Conservation (phyloP, 1,140 invertebrate genomes). For the Temnothorax nylanderi region DNA sequence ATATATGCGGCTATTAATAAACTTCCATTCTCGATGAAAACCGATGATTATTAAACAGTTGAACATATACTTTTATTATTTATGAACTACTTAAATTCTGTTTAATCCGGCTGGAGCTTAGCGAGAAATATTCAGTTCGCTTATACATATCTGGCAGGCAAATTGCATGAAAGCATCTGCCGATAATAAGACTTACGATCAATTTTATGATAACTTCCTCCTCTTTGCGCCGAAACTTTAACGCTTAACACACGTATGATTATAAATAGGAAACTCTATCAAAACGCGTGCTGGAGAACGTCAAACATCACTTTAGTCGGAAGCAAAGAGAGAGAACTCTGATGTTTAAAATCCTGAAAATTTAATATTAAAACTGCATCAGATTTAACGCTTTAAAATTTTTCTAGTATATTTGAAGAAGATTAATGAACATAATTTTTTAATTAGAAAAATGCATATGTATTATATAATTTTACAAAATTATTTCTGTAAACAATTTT, state of each 20-base stretch:
- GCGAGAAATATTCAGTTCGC: neutral
- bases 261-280: conserved; percentile 17
- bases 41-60: neutral
- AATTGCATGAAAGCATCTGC: neutral
- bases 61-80: neutral
- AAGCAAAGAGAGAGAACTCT: neutral
- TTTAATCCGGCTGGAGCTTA: neutral
- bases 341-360: neutral
- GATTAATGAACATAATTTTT: neutral
- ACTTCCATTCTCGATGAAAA: neutral
- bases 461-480: neutral
- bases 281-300: neutral
- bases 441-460: neutral
- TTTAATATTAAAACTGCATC: neutral
- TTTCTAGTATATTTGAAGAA: neutral
- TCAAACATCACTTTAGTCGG: neutral
- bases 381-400: neutral
- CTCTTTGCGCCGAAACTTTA: neutral
- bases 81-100: neutral
- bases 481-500: neutral
- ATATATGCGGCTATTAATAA: conserved; percentile 28
- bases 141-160: neutral
- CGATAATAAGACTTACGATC: conserved; percentile 30
- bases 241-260: neutral
- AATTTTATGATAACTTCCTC: neutral